A percentile compares a stretch with the other conserved stretches of the same genome.
phyloP scores from a whole-genome alignment of 2,888 invertebrate species.

The Caenorhabditis sinica region DNA sequence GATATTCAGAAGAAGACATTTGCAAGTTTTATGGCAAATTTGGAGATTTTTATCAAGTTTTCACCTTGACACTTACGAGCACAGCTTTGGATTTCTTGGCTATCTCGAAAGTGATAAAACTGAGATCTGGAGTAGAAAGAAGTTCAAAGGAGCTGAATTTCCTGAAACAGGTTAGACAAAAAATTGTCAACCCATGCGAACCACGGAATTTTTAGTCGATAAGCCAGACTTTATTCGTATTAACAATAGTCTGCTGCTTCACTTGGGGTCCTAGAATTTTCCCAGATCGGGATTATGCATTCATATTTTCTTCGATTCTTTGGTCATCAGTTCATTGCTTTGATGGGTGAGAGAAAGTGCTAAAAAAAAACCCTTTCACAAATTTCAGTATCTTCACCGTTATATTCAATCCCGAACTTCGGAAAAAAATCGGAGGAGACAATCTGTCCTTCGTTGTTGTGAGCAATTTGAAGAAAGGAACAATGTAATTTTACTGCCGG shows the following conservation, averaged over 20 bases:
- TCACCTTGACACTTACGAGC: constrained; percentile 28
- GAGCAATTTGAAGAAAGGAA: background rate
- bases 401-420: constrained; percentile 26
- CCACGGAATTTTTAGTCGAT: constrained; percentile 31
- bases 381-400: constrained; percentile 39
- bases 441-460: background rate
- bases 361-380: background rate
- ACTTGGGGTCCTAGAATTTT: constrained; percentile 44
- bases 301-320: constrained; percentile 48
- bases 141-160: constrained; percentile 34
- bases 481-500: background rate
- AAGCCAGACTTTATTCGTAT: constrained; percentile 37
- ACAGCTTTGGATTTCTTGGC: constrained; percentile 35
- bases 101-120: constrained; percentile 31
- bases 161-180: constrained; percentile 32
- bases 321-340: constrained; percentile 42
- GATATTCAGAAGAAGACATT: constrained; percentile 23
- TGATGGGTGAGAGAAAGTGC: constrained; percentile 24
- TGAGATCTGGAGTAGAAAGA: constrained; percentile 21
- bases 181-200: background rate
- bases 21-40: constrained; percentile 25
- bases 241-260: constrained; percentile 32
- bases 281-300: constrained; percentile 31
- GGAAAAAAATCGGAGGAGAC: background rate
- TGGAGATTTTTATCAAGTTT: constrained; percentile 47